Evolutionary conservation across 2,113 vertebrate genomes (phyloP), one percentile per base, ranked within the genome.

Genomic region (Gopherus flavomarginatus): DNA sequence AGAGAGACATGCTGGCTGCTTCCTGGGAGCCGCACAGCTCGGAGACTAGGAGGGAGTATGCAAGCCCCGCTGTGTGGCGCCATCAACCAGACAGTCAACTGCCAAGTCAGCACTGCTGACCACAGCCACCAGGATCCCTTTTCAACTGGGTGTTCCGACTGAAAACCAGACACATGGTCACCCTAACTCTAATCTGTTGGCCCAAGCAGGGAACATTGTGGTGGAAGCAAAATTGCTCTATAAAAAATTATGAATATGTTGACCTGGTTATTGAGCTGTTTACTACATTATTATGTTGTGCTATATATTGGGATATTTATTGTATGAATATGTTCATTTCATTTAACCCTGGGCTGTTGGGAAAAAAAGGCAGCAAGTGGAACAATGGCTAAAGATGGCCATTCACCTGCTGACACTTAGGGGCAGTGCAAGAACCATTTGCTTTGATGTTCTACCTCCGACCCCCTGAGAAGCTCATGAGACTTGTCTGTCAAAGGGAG

Each of bases 171-270:
- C 52, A 53, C 52, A 17, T 53, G 19, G 52, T 53, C 52, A 53
- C 17, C 6, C 6, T 53, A 90, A 90, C 12, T 89, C 27, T 3
- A 54, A 86, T n/a, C 29, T 85, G 52, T 59, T 52, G 84, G 82
- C 80, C 1, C 80, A 57, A 69, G n/a, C 62, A 85, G 53, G 49
- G 94, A 17, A 42, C n/a, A 80, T 47, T 17, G n/a, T 86, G 86
- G 65, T 3, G 92, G 77, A 53, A 90, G 72, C 47, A 72, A 0
- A 21, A 77, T 14, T 65, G 47, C 0, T 0, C 8, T 27, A 65
- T 72, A 86, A 26, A 44, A 35, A 57, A 59, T 27, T 75, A 27
- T 59, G 8, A 88, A 62, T 62, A 62, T 16, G 29, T 35, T 35
- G 3, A 31, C 24, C 52, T 38, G 69, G 24, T 80, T 88, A 78